Base-by-base conservation (phyloP, 2,113 vertebrate species). In the Tachuris rubrigastra region DNA sequence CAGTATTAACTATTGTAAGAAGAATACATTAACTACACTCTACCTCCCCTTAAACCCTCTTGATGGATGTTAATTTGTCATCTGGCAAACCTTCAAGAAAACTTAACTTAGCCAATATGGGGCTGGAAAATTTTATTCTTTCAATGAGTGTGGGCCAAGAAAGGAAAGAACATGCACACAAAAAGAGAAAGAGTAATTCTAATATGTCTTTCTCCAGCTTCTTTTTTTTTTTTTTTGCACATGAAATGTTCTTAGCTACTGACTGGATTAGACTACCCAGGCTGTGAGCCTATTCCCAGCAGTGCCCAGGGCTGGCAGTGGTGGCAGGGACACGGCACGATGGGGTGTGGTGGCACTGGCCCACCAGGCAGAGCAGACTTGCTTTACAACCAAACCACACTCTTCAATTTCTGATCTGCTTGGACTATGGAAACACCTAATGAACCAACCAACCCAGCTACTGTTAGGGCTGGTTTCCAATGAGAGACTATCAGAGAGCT, bases 51-150 rank as follows among this genome's bases (percentile, higher is more conserved):
- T 95, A 79, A 55, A 69, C 25, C 35, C 19, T 68, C 59, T 28
- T 67, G 96, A 81, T 73, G 83, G 95, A 92, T 17, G 65, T n/a
- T 68, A 78, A 89, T 87, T 88, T 84, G 89, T 33, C 47, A 79
- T 85, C 52, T 94, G 76, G 65, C 28, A 94, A 59, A 52, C 49
- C 23, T 80, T 76, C 56, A 96, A 87, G 90, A 94, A 95, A 94
- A 78, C 55, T 56, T 59, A 95, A 59, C 24, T 69, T 81, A 90
- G 78, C 56, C 73, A 94, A 68, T 8, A 58, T 24, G 14, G 55
- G 49, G n/a, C 22, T 91, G 73, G 73, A 96, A 97, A 97, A 89
- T 76, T 41, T 95, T 73, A 58, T 60, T 86, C 60, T 58, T 79
- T 77, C n/a, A 55, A 78, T 87, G 92, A 72, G 46, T 47, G 42